Evolutionary conservation across 2,113 vertebrate genomes (phyloP).

Genomic region (Centrocercus urophasianus): DNA sequence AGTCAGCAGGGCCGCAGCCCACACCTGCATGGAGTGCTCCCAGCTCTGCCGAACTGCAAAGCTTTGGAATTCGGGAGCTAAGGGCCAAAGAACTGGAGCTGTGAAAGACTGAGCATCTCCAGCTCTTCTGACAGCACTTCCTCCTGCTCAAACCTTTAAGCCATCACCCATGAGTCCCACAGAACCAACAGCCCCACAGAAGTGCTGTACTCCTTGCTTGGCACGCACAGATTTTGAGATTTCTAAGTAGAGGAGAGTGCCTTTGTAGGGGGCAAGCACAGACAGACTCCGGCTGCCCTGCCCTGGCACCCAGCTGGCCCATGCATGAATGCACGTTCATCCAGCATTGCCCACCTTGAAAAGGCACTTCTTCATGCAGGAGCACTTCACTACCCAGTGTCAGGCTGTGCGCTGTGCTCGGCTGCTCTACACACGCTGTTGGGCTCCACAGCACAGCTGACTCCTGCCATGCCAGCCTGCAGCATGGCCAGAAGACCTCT

Average conservation of each 20-base stretch:
- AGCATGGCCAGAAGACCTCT: background rate
- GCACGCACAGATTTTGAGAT: no score
- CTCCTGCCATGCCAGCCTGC: background rate
- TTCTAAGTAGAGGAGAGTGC: background rate
- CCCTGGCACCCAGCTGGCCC: background rate
- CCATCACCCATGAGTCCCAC: background rate
- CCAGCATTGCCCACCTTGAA: background rate
- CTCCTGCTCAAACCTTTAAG: background rate
- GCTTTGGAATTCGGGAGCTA: background rate
- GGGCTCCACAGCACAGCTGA: background rate
- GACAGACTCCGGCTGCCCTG: background rate
- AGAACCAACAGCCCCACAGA: background rate
- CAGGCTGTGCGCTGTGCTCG: rapidly evolving
- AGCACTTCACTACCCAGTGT: background rate
- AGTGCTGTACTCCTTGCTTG: background rate
- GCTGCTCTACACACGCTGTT: background rate
- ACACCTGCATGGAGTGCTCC: background rate
- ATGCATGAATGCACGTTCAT: background rate
- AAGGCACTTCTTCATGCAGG: background rate
- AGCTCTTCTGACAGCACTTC: background rate
- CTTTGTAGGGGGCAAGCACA: background rate
- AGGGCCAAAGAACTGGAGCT: background rate
- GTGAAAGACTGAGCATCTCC: rapidly evolving
- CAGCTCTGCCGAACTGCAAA: background rate
- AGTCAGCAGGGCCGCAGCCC: background rate